Evolutionary conservation across 1,140 invertebrate species (phyloP), one percentile per base, ranked within the genome.

Genomic region (Ceratitis capitata): DNA sequence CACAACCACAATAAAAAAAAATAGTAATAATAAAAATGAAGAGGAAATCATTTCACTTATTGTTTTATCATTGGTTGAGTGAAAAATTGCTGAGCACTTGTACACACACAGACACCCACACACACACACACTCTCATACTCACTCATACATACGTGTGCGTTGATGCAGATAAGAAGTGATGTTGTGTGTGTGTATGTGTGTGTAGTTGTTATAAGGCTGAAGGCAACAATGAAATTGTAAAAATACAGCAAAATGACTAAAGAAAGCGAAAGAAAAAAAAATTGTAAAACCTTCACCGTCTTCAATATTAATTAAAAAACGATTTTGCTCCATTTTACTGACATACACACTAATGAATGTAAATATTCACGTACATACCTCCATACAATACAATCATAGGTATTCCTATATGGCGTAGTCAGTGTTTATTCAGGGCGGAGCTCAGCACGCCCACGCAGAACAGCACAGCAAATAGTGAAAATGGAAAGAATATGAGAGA

Each of bases 291-390:
- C 82, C 82, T 83, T 83, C 47, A 53, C 26, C 47, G 82, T 49
- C 47, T 53, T 83, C 82, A 83, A 83, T 83, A 83, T 83, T 83
- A 83, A 83, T 83, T 53, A 83, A 83, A 83, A 83, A 83, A 53
- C 26, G 82, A 83, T 83, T n/a, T n/a, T 83, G 82, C 82, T 83
- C 47, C 82, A 53, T 83, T 53, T 83, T 53, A 83, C 82, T 42
- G 29, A 39, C 69, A 16, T 35, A 56, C 51, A 64, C 23, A 64
- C 19, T 26, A 32, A 5, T 9, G 9, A 16, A 23, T 6, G 5
- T 56, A n/a, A 23, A 16, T 35, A 32, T 23, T 16, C 32, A 7
- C n/a, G 3, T 42, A 61, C n/a, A 61, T 61, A 32, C 0, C 16
- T 64, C 5, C 10, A n/a, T 35, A 64, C 3, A n/a, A n/a, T n/a